Percentiles rank a stretch among this genome's conserved stretches.
Conservation (phyloP, 2,797 vertebrate genomes). For the Ispidina picta region DNA sequence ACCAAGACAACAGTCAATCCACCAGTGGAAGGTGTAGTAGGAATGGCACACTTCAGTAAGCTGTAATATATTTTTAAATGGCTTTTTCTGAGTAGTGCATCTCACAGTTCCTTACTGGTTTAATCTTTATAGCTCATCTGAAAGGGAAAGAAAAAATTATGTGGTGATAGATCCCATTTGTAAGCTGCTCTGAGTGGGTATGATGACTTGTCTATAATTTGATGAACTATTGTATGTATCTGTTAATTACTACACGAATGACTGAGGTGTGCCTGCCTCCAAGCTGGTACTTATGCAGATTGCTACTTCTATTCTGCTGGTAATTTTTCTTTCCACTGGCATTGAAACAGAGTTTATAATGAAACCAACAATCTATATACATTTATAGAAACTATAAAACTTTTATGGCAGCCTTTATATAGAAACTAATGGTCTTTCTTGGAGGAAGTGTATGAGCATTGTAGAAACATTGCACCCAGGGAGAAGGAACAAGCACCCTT, state of each 20-base stretch:
- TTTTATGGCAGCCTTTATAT: conserved; percentile 78
- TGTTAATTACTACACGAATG: conserved; percentile 43
- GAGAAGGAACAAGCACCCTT: conserved; percentile 69
- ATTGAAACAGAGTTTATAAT: conserved; percentile 66
- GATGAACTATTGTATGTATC: conserved; percentile 43
- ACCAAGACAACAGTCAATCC: neutral
- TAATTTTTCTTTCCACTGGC: conserved; percentile 75
- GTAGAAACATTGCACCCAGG: conserved; percentile 62
- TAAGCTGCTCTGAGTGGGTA: neutral
- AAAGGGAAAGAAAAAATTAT: neutral
- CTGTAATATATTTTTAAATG: neutral
- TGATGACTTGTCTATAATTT: conserved; percentile 42
- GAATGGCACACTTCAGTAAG: neutral
- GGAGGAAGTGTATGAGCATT: conserved; percentile 60
- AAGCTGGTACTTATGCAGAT: conserved; percentile 46
- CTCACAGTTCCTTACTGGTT: conserved; percentile 30
- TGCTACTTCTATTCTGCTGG: conserved; percentile 57
- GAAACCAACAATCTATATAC: conserved; percentile 75
- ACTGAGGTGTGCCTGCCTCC: conserved; percentile 15
- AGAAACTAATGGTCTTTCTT: conserved; percentile 76
- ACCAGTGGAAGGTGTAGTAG: neutral
- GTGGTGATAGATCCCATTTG: neutral
- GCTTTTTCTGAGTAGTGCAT: neutral
- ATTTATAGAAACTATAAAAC: conserved; percentile 79
- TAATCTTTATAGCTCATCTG: conserved; percentile 40